Evolutionary conservation across 2,888 invertebrate genomes (phyloP), one percentile per base, ranked within the genome.

Genomic region (Nemotelus nigrinus): DNA sequence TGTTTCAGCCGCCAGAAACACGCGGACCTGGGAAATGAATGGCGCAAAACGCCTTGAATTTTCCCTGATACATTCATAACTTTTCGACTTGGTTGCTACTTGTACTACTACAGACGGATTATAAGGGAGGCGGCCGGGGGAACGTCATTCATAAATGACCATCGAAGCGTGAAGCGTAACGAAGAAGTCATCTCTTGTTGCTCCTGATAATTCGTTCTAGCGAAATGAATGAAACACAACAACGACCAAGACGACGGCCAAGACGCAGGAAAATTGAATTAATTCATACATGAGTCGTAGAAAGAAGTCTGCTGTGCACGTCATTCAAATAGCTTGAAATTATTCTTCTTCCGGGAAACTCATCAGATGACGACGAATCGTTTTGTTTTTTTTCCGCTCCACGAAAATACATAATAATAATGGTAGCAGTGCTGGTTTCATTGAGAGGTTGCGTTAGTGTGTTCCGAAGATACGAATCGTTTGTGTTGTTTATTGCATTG

Each of bases 111-210:
- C 55, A 25, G 70, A 47, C 3, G 65, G 55, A 63, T 43, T 57
- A 57, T 10, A 72, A n/a, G 58, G 45, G 44, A 72, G 39, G 25
- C 25, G 25, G 25, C 25, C 25, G 25, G 25, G 25, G 50, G 74
- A 47, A 74, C 48, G 72, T 60, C 78, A 78, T 76, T 78, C 78
- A 78, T 58, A 76, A 78, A 78, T 78, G 76, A 63, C 71, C 70
- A 55, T 5, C 78, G 71, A 71, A 67, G 78, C 78, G 76, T 78
- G 68, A 60, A 78, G 76, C 76, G 78, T 58, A 78, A 78, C 78
- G 50, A 76, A 64, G 57, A 77, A 77, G 68, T 77, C 77, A 58
- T 74, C 74, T 74, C 63, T 45, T 63, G 48, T 63, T 63, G 47
- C 63, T 63, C 60, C 48, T 50, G 48, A 74, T 70, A 53, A 47